Percentiles rank a stretch among this genome's conserved stretches.
These are phyloP conservation scores for Leptopilina drosophilae DNA, from an alignment of 2,888 invertebrate genomes.

Conservation along the genomic window DNA sequence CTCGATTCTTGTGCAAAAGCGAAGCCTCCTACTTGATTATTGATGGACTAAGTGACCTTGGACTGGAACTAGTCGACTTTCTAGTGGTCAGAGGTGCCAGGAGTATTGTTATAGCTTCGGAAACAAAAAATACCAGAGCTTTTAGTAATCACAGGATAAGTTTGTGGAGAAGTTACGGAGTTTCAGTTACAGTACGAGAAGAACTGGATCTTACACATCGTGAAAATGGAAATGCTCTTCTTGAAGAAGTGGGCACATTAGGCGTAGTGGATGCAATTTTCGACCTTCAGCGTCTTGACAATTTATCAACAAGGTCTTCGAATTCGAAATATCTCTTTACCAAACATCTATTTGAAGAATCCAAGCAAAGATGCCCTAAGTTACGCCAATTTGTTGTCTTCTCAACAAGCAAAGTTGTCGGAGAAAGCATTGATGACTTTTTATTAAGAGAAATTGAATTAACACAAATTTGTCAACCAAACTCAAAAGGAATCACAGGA, in stretches of 20 bases:
- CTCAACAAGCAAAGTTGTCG: constrained; percentile 26
- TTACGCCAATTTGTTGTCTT: constrained; percentile 52
- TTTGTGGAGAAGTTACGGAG: constrained; percentile 52
- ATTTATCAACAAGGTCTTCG: not conserved
- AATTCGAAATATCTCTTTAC: constrained; percentile 31
- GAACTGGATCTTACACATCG: constrained; percentile 43
- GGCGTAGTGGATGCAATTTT: constrained; percentile 54
- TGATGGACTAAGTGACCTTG: constrained; percentile 85
- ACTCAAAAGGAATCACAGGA: constrained; percentile 39
- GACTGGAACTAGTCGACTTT: constrained; percentile 56
- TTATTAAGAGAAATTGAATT: not conserved
- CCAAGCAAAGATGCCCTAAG: constrained; percentile 41
- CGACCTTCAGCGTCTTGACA: constrained; percentile 47
- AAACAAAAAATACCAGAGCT: constrained; percentile 31
- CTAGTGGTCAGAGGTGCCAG: constrained; percentile 52
- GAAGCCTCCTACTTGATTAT: constrained; percentile 81
- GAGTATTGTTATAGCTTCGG: constrained; percentile 51
- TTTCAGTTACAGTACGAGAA: constrained; percentile 42
- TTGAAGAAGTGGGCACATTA: constrained; percentile 48
- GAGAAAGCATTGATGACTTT: not conserved
- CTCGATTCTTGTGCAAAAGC: constrained; percentile 76
- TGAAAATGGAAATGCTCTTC: constrained; percentile 49
- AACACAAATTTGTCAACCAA: constrained; percentile 32
- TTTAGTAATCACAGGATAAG: constrained; percentile 46
- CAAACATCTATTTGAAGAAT: constrained; percentile 51